A percentile compares a stretch with the other conserved stretches of the same genome.
Evolutionary conservation across 2,888 invertebrate genomes (phyloP).

Genomic region (Cheilosia vulpina): DNA sequence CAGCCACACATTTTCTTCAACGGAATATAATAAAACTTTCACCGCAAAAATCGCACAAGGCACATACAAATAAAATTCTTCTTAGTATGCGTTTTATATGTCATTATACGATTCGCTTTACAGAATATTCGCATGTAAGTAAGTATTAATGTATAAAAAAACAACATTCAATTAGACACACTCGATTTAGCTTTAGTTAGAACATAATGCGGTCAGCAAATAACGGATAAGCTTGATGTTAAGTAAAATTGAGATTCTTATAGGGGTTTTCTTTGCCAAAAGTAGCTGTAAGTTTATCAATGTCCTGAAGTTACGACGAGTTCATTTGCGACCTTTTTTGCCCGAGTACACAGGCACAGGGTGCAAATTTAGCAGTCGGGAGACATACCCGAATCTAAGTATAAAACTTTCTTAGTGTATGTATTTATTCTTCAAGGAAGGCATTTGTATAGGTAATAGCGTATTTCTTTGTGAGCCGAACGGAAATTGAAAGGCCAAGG

Average conservation of each 20-base stretch:
- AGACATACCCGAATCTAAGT: slow-evolving; percentile 1
- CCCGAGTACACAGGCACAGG: neutral
- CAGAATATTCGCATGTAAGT: neutral
- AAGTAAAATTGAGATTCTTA: slow-evolving; percentile 8
- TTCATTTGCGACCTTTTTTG: neutral
- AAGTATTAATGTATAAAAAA: slow-evolving; percentile 21
- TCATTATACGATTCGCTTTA: neutral
- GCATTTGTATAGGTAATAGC: neutral
- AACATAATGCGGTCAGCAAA: slow-evolving; percentile 30
- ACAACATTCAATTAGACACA: slow-evolving; percentile 21
- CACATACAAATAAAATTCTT: neutral
- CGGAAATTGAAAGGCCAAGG: slow-evolving; percentile 40
- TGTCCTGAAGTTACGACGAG: slow-evolving; percentile 7
- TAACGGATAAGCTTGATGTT: slow-evolving; percentile 7
- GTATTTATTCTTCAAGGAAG: slow-evolving; percentile 6
- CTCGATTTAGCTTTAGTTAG: slow-evolving; percentile 26
- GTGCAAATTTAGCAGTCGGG: neutral
- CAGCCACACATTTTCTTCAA: too few relatives aligned
- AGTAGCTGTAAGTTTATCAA: slow-evolving; percentile 1
- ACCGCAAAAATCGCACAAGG: neutral
- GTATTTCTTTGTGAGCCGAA: slow-evolving; percentile 7
- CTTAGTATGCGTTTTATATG: neutral
- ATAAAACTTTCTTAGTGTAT: slow-evolving; percentile 7
- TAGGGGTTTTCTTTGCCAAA: neutral
- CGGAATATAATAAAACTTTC: too few relatives aligned